Evolutionary conservation across 2,888 invertebrate species (phyloP).

Genomic region (Aphodius sticticus): DNA sequence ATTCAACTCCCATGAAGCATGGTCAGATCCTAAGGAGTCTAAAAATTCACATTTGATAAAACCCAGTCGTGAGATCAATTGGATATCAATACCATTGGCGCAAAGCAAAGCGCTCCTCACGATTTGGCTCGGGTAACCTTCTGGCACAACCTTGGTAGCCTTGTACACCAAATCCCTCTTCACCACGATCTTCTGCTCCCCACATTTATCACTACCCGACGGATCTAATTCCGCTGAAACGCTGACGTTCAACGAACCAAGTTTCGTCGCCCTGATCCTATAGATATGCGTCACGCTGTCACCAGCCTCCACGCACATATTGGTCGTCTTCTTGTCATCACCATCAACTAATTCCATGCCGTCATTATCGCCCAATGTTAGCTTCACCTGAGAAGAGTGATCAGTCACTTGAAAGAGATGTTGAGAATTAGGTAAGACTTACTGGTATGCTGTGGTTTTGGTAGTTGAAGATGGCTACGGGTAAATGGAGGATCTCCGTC

Average conservation of each 20-base stretch:
- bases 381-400: conserved; percentile 46
- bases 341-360: conserved; percentile 49
- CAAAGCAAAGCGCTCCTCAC: conserved; percentile 75
- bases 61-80: neutral
- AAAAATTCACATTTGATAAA: conserved; percentile 37
- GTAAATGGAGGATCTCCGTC: conserved; percentile 70
- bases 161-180: conserved; percentile 70
- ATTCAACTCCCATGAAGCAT: conserved; percentile 59
- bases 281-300: conserved; percentile 53
- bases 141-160: conserved; percentile 70
- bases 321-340: conserved; percentile 45
- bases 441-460: conserved; percentile 74
- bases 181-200: conserved; percentile 55
- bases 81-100: conserved; percentile 60
- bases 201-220: conserved; percentile 60
- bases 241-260: conserved; percentile 61
- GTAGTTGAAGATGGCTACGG: conserved; percentile 77
- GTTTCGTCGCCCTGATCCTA: conserved; percentile 49
- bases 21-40: conserved; percentile 46
- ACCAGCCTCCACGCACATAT: conserved; percentile 52
- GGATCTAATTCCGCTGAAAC: conserved; percentile 62
- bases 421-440: conserved; percentile 47
- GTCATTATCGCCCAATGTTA: conserved; percentile 50
- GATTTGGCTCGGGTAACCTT: conserved; percentile 73
- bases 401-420: neutral